Evolutionary conservation across 2,113 vertebrate genomes (phyloP), one percentile per base, ranked within the genome.

Genomic region (Phrynosoma blainvillii): DNA sequence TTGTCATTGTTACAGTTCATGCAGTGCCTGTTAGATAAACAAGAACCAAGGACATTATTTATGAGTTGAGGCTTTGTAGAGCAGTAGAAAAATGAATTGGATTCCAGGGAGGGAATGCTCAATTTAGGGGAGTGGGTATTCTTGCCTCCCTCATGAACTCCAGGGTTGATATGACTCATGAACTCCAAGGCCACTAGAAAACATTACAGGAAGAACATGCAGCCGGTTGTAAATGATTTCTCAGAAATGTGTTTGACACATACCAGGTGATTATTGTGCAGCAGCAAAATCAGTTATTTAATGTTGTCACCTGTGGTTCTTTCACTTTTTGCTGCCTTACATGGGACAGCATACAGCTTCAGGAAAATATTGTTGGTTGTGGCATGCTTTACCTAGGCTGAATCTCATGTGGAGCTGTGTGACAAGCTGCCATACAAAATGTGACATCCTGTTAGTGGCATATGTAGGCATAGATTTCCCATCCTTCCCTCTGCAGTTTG

Each of bases 11-110:
- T 86, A 82, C 2, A 1, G 36, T 85, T 79, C 52, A 18, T 1
- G 2, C 30, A 30, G 84, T 20, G 74, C 74, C 94, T 90, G 77
- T 92, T 89, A 47, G 32, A 52, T 89, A 88, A 71, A 52, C 83
- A 90, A 59, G n/a, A 86, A 91, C 20, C 88, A 88, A 92, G 93
- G 93, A 68, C 1, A 0, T 42, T 54, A 84, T 88, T 77, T 77
- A 79, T 18, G 59, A 82, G 68, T 9, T 87, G 54, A 30, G 87
- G 89, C 86, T 74, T 27, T 13, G 14, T 16, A 8, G 54, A 40
- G 0, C 2, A 14, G 3, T 12, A 4, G 0, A 20, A 66, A 1
- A 25, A 89, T 0, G 0, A 40, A 62, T 80, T 11, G 52, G 30
- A 14, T 32, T 73, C 27, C 11, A 23, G 23, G 54, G 14, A 13